Evolutionary conservation across 2,113 vertebrate species (phyloP), one percentile per base, ranked within the genome.

Genomic region (Picathartes gymnocephalus): DNA sequence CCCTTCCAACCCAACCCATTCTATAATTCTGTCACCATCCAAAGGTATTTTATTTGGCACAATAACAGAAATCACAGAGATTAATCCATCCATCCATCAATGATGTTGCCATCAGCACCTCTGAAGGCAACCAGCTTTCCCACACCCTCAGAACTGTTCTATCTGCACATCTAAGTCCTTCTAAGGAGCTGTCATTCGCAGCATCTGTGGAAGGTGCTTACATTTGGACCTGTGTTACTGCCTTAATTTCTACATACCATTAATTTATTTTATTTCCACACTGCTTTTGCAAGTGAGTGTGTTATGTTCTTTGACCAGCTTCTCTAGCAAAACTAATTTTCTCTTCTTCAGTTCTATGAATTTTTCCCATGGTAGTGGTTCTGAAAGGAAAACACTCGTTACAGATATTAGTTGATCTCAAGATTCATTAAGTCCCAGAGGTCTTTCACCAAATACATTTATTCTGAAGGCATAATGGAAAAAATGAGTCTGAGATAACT

Each of bases 401-500:
- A 44, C 37, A 86, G 70, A 37, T 25, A 37, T 70, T 56, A 70
- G 35, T 13, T 86, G 58, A 45, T 83, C 50, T 92, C 87, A 80
- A 73, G 93, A 58, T 47, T 35, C 62, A 51, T 90, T 45, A 95
- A 93, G 76, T 92, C 64, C 56, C 64, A 80, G 33, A 47, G 13
- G 60, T 77, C 12, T 88, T 90, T 44, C 17, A 78, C 17, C 23
- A 62, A 73, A 56, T 84, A 33, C 72, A 71, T 90, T 95, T 93
- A 66, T 94, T 94, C 81, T 74, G 86, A 94, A 83, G 68, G 16
- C 33, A 83, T 80, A 86, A 91, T 33, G 39, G 51, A 90, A 51
- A 21, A 95, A 95, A 93, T 71, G 56, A 88, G 47, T 71, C 85
- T 88, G 62, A 92, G 69, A 94, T 83, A 95, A 94, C 21, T 71